A percentile compares a stretch with the other conserved stretches of the same genome.
phyloP scores from a whole-genome alignment of 2,888 invertebrate species.

The Antitype chi region DNA sequence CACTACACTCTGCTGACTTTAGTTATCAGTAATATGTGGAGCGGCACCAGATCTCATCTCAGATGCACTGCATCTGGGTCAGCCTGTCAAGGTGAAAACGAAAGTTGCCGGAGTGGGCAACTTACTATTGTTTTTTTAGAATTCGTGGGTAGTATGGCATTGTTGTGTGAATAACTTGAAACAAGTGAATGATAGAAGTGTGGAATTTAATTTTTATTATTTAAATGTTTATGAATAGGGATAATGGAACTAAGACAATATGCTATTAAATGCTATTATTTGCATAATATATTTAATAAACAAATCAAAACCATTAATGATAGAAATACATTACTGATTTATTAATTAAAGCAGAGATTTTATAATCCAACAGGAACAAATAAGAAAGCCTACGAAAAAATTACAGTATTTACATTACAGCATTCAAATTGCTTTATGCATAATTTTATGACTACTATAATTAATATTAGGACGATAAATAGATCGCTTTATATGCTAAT shows the following conservation, averaged over 20 bases:
- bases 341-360: not conserved
- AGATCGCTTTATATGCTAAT: constrained; percentile 43
- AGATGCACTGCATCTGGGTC: constrained; percentile 51
- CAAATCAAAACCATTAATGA: not conserved
- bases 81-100: constrained; percentile 70
- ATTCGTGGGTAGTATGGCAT: constrained; percentile 24
- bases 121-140: constrained; percentile 55
- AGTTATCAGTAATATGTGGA: constrained; percentile 66
- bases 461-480: constrained; percentile 31
- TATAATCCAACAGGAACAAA: not conserved
- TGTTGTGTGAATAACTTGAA: constrained; percentile 41
- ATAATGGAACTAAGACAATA: not conserved
- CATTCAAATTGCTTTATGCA: constrained; percentile 8
- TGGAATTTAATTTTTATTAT: constrained; percentile 8
- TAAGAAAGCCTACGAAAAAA: constrained; percentile 26
- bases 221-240: not conserved
- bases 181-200: constrained; percentile 19
- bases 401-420: constrained; percentile 18
- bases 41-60: constrained; percentile 65
- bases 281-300: not conserved
- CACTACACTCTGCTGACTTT: constrained; percentile 13
- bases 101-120: constrained; percentile 56
- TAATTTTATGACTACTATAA: constrained; percentile 32
- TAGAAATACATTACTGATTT: not conserved
- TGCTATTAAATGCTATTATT: not conserved